A percentile compares a stretch with the other conserved stretches of the same genome.
phyloP scores from a whole-genome alignment of 2,888 invertebrate genomes.

The Torymus auratus region DNA sequence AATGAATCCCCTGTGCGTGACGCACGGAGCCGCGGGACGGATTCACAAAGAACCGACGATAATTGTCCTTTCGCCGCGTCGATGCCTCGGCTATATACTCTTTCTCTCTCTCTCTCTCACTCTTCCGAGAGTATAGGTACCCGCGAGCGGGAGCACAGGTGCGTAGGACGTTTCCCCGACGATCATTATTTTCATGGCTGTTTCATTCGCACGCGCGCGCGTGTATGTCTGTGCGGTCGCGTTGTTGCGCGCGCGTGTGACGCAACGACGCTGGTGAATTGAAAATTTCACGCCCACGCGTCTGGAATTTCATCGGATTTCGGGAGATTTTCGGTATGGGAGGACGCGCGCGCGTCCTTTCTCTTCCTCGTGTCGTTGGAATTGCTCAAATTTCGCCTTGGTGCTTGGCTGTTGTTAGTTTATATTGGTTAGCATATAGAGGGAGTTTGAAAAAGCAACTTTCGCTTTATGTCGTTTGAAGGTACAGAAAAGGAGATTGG shows the following conservation, averaged over 20 bases:
- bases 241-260: background rate
- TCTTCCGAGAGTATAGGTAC: background rate
- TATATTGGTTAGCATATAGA: too few relatives aligned
- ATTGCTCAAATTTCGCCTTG: too few relatives aligned
- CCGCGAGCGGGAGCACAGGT: conserved; percentile 29
- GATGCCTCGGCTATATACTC: conserved; percentile 11
- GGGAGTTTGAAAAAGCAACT: too few relatives aligned
- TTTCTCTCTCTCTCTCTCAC: background rate
- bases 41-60: conserved; percentile 62
- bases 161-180: conserved; percentile 37
- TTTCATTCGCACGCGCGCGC: conserved; percentile 12
- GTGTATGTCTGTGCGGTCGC: background rate
- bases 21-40: conserved; percentile 50
- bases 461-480: too few relatives aligned
- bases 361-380: too few relatives aligned
- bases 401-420: too few relatives aligned
- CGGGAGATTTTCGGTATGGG: too few relatives aligned
- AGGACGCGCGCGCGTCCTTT: too few relatives aligned
- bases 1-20: conserved; percentile 46
- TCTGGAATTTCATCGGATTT: too few relatives aligned
- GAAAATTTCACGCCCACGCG: conserved; percentile 41
- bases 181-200: conserved; percentile 30
- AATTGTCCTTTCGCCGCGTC: conserved; percentile 57
- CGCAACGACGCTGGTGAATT: conserved; percentile 18
- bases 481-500: too few relatives aligned